Percentiles rank a stretch among this genome's conserved stretches.
These are phyloP conservation scores for Merluccius polli DNA, from an alignment of 2,797 vertebrate genomes.

Conservation along the genomic window DNA sequence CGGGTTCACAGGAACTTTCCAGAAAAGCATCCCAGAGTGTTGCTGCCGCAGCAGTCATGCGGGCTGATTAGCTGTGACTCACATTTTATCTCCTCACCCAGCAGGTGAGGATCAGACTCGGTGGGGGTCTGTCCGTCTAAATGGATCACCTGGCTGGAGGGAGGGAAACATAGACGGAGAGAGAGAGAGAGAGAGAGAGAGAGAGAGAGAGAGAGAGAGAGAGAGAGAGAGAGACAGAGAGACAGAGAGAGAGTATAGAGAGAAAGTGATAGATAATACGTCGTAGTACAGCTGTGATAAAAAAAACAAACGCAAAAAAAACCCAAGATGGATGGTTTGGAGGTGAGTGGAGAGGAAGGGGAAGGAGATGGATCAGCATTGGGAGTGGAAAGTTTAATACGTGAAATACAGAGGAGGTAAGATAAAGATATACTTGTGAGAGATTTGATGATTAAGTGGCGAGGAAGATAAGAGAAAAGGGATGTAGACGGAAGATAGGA, in stretches of 20 bases:
- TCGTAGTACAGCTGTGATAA: no score
- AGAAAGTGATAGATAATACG: slow-evolving; percentile 14
- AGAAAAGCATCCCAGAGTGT: no score
- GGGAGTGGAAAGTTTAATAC: slow-evolving; percentile 11
- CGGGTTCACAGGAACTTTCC: no score
- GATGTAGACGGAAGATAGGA: slow-evolving; percentile 13
- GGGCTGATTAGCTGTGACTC: slow-evolving; percentile 66
- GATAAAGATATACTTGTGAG: slow-evolving; percentile 39
- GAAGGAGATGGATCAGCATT: slow-evolving; percentile 28
- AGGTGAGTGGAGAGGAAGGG: slow-evolving; percentile 23
- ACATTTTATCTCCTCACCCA: slow-evolving; percentile 57
- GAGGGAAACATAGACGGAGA: neutral
- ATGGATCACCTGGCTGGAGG: slow-evolving; percentile 6
- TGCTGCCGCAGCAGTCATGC: slow-evolving; percentile 13
- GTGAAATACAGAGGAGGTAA: slow-evolving; percentile 30
- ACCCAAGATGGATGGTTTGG: neutral
- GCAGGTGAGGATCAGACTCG: slow-evolving; percentile 54
- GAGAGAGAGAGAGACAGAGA: neutral
- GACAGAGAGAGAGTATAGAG: neutral
- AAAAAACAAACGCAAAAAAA: no score
- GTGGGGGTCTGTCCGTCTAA: slow-evolving; percentile 54
- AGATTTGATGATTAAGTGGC: slow-evolving; percentile 55
- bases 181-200: neutral
- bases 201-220: neutral
- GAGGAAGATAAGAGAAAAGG: slow-evolving; percentile 54